Percentiles rank a stretch among this genome's conserved stretches.
phyloP scores from a whole-genome alignment of 2,797 vertebrate genomes.

The Vireo griseus region DNA sequence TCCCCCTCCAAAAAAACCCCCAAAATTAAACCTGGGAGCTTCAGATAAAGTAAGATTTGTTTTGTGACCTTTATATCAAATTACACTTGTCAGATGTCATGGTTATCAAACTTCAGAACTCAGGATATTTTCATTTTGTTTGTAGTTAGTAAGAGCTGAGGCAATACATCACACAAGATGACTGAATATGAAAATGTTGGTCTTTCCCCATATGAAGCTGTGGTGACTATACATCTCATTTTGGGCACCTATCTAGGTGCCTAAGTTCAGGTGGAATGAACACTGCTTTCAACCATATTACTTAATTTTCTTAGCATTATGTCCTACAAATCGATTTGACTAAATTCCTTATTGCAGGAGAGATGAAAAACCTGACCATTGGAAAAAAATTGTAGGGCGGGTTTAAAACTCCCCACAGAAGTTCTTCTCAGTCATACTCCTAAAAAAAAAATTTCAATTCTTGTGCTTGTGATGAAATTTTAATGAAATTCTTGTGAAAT shows the following conservation, averaged over 20 bases:
- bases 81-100: not conserved
- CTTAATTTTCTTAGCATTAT: not conserved
- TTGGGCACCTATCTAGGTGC: not conserved
- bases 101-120: not conserved
- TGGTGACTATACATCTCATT: not conserved
- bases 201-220: not conserved
- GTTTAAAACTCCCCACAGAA: not conserved
- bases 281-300: not conserved
- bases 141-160: not conserved
- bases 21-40: not conserved
- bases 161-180: rapidly evolving
- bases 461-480: not conserved
- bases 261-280: not conserved
- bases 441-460: not conserved
- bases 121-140: not conserved
- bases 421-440: not conserved
- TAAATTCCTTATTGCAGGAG: not conserved
- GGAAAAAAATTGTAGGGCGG: not conserved
- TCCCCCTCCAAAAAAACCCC: rapidly evolving
- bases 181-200: not conserved
- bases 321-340: not conserved
- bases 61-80: not conserved
- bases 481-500: not conserved
- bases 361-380: not conserved
- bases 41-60: not conserved